Base-by-base conservation (phyloP, 2,888 invertebrate species). In the Caenorhabditis angaria region DNA sequence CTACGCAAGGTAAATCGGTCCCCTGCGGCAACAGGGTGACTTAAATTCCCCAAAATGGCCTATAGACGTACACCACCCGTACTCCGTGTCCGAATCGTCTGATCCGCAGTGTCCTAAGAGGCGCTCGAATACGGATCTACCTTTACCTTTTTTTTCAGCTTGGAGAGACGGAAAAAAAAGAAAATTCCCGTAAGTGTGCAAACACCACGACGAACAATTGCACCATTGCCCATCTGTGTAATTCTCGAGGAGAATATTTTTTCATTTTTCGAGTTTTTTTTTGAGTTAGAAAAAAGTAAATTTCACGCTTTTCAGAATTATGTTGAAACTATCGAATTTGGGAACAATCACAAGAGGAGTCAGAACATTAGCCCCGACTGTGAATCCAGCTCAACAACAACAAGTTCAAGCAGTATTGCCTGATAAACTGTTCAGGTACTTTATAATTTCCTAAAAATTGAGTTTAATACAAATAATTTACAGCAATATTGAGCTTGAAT, bases 401-500 rank as follows among this genome's bases (percentile, higher is more conserved):
- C 65, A 68, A 56, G 73, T 74, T 41, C 73, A 74, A 22, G 35
- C 58, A 1, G 56, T 63, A 22, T 48, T 74, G 14, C 73, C 73
- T 22, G 73, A 74, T 29, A 69, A 74, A 57, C 20, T 74, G 35
- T 74, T 61, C 32, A 55, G 55, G 61, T 61, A 48, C n/a, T n/a
- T n/a, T n/a, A n/a, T n/a, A 20, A 27, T 61, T 53, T 1, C 27
- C 27, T 32, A 29, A 29, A 57, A 55, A 12, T 48, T 60, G 6
- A 5, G 5, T 60, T 35, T 59, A 0, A 35, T 20, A 27, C 0
- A 50, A 10, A 48, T 24, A 61, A 47, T 18, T 68, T 72, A 47
- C 74, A 77, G 76, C 20, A 62, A 75, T 48, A 76, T 86, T 57
- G 79, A 83, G 50, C 41, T 86, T 47, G 86, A 86, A 66, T 77